Conservation (phyloP, 2,113 vertebrate genomes). For the Siniperca chuatsi region DNA sequence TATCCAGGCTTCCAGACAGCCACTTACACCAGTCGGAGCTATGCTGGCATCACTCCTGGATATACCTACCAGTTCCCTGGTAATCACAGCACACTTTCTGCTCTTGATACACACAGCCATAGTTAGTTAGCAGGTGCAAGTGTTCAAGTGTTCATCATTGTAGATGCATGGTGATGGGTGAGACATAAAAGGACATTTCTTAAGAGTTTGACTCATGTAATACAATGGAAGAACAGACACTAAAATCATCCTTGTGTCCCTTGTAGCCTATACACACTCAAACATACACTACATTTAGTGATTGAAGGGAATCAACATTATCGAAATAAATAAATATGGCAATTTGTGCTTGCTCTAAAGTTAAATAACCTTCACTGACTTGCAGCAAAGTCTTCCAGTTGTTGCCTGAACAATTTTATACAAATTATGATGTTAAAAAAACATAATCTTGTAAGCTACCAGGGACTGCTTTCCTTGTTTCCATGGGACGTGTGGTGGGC, state of each 20-base stretch:
- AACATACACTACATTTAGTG: not conserved
- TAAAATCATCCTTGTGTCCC: not conserved
- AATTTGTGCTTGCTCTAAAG: not conserved
- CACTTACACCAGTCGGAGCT: conserved; percentile 96
- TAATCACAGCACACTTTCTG: conserved; percentile 78
- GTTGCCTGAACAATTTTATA: not conserved
- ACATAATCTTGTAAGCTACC: not conserved
- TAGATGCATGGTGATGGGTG: not conserved
- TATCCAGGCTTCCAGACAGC: conserved; percentile 98
- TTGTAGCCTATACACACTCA: not conserved
- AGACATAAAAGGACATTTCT: not conserved
- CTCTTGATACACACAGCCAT: conserved; percentile 6
- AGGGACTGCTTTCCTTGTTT: not conserved
- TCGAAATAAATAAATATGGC: not conserved
- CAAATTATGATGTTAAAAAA: not conserved
- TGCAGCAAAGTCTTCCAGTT: not conserved
- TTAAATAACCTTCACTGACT: not conserved
- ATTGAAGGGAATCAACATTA: not conserved
- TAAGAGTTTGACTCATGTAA: not conserved
- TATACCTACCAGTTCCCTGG: conserved; percentile 99
- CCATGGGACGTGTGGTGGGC: too few relatives aligned
- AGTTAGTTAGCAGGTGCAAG: not conserved
- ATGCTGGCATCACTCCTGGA: conserved; percentile 96
- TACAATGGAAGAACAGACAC: not conserved
- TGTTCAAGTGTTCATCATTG: not conserved